phyloP scores from a whole-genome alignment of 2,113 vertebrate species.

The Morone saxatilis region DNA sequence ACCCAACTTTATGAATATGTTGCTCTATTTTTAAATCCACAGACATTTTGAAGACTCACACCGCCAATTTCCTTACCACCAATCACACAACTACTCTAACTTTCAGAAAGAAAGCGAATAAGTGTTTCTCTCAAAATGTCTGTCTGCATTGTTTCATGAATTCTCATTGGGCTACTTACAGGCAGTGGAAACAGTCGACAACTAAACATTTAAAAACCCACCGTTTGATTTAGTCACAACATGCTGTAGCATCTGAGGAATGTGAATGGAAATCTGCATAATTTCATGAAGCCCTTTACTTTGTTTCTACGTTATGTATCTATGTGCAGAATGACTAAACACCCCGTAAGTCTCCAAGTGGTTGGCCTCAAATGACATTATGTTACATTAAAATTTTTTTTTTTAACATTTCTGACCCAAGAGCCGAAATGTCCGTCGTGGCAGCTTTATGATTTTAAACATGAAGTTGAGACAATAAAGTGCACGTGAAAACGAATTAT shows the following conservation, averaged over 20 bases:
- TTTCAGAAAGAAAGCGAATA: neutral
- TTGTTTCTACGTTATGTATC: neutral
- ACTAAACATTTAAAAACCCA: neutral
- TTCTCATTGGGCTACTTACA: slow-evolving; percentile 1
- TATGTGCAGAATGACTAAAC: slow-evolving; percentile 5
- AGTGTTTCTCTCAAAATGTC: neutral
- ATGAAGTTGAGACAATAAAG: slow-evolving; percentile 56
- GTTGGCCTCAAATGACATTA: neutral
- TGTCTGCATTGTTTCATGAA: neutral
- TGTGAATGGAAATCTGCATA: neutral
- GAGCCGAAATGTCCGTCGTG: neutral
- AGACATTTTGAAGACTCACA: neutral
- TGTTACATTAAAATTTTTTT: neutral
- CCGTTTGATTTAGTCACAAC: neutral
- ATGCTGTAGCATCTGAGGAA: neutral
- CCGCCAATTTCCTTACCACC: no score
- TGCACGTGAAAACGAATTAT: slow-evolving; percentile 33
- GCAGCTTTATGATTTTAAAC: slow-evolving; percentile 33
- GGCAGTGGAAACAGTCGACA: neutral
- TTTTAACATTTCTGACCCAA: slow-evolving; percentile 19
- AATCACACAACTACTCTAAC: neutral
- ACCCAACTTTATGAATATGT: neutral
- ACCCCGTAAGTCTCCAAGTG: neutral
- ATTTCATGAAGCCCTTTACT: neutral
- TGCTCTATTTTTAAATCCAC: neutral